Base-by-base conservation (phyloP, 1,140 invertebrate genomes). In the Trissolcus basalis region DNA sequence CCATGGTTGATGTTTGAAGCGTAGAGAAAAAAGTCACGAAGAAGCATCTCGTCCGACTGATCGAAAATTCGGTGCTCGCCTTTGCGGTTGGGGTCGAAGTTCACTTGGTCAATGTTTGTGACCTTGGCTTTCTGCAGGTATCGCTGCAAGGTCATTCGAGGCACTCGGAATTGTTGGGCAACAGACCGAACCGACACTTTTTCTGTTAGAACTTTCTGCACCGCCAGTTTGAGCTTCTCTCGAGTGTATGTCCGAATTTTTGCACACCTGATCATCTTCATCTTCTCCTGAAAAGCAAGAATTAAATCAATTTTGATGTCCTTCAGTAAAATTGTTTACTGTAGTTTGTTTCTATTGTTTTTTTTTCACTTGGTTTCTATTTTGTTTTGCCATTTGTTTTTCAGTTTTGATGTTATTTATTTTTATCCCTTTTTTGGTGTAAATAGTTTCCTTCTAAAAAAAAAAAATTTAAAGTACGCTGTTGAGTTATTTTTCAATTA, bases 21-120 rank as follows among this genome's bases (percentile, higher is more conserved):
- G 14, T 77, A 77, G 1, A 77, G 48, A 41, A 72, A 77, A 9
- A 72, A 72, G 11, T 77, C 54, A 0, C 69, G 53, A 0, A 77
- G 58, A 0, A 77, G n/a, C 33, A 48, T 44, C 43, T 77, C 74
- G 27, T 77, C 74, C 0, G 45, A 32, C 15, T 77, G 61, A 14
- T 56, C 44, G 7, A 77, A 71, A 8, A 77, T 53, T 0, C 67
- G 67, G 0, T 71, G 15, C 8, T 71, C 67, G 1, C 61, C 65
- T 39, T 76, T 70, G 4, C 67, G 5, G 33, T n/a, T 11, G 55
- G 0, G 49, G 50, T 5, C 41, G 61, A 43, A 71, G 13, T 51
- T 71, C 11, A 71, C 58, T 48, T 68, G 54, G 0, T 71, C 50
- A 0, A 68, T 5, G 11, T 77, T 60, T 5, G 32, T 33, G 7